phyloP scores from a whole-genome alignment of 2,113 vertebrate genomes.

The Phrynocephalus versicolor region DNA sequence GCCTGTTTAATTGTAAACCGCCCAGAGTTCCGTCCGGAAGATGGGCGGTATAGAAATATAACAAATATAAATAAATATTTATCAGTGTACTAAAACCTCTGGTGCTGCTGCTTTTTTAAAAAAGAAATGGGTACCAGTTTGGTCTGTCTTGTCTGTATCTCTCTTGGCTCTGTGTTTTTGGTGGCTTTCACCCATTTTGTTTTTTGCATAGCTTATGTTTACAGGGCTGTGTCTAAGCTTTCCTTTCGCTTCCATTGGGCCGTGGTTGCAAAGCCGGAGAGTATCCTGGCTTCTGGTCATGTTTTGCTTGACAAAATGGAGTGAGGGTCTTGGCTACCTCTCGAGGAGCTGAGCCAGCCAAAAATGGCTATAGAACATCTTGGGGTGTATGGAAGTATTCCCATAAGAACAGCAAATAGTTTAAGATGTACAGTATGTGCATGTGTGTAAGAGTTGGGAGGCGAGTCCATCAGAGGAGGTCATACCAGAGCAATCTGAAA shows the following conservation, averaged over 20 bases:
- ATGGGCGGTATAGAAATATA: too few relatives aligned
- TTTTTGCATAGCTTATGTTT: background rate
- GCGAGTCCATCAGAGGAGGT: background rate
- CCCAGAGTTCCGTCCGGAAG: too few relatives aligned
- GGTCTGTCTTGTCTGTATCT: background rate
- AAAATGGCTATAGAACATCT: background rate
- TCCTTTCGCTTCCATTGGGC: background rate
- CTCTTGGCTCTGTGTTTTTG: too few relatives aligned
- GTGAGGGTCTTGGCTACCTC: background rate
- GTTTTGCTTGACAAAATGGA: background rate
- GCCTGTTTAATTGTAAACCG: too few relatives aligned
- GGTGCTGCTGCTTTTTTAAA: rapidly evolving
- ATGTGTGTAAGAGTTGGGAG: background rate
- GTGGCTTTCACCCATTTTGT: too few relatives aligned
- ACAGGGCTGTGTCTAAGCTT: background rate
- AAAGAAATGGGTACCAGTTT: background rate
- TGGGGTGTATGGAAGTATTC: background rate
- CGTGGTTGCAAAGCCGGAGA: background rate
- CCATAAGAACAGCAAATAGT: too few relatives aligned
- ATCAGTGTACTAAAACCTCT: background rate
- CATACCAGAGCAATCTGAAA: background rate
- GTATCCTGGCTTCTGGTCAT: background rate
- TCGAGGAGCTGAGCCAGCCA: too few relatives aligned
- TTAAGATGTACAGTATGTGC: too few relatives aligned
- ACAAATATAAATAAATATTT: too few relatives aligned